Conservation (phyloP, 2,113 vertebrate species). For the Geococcyx californianus region DNA sequence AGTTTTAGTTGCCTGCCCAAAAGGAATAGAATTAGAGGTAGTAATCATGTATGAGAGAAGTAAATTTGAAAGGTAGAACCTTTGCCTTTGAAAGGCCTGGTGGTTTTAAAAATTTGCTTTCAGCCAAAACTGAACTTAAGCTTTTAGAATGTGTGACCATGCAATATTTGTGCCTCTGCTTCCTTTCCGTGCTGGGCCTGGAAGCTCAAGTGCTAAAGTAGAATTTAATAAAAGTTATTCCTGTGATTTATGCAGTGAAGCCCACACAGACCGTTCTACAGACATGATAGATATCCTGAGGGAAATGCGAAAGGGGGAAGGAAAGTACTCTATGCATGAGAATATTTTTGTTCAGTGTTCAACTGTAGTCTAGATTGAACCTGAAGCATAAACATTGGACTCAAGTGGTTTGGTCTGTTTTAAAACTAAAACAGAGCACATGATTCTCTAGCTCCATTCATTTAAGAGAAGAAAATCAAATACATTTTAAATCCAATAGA, state of each 20-base stretch:
- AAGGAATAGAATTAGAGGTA: background rate
- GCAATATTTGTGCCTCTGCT: background rate
- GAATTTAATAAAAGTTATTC: slow-evolving; percentile 39
- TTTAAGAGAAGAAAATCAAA: background rate
- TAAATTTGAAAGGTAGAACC: background rate
- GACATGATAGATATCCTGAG: slow-evolving; percentile 14
- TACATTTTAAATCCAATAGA: background rate
- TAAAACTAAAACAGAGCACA: background rate
- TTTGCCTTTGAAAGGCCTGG: background rate
- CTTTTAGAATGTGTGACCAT: slow-evolving; percentile 10
- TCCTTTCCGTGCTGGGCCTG: slow-evolving; percentile 19
- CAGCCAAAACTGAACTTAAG: slow-evolving; percentile 15
- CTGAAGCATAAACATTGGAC: background rate
- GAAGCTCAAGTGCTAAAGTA: slow-evolving; percentile 14
- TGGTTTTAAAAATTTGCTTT: background rate
- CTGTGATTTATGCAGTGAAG: slow-evolving; percentile 1
- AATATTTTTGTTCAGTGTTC: slow-evolving; percentile 21
- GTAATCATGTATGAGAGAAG: background rate
- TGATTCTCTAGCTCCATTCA: background rate
- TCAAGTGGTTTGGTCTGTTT: background rate
- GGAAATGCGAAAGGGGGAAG: background rate
- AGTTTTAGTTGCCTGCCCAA: background rate
- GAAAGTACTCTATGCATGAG: background rate
- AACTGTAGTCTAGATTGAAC: background rate
- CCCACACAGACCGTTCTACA: background rate